phyloP scores from a whole-genome alignment of 2,888 invertebrate genomes.

The Cactoblastis cactorum region DNA sequence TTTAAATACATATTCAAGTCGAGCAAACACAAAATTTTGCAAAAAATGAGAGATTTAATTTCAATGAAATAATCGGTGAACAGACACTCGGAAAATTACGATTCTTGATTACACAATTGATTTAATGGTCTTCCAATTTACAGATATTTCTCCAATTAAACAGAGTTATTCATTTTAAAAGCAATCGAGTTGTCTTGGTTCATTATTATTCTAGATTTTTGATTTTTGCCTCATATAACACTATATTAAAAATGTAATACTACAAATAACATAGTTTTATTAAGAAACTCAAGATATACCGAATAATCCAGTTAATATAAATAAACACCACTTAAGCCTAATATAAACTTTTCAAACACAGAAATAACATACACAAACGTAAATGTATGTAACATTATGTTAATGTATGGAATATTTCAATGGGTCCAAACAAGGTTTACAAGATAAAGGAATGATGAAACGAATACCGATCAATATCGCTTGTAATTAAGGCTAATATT shows the following conservation, averaged over 20 bases:
- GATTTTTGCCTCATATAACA: background rate
- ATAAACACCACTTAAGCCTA: conserved; percentile 3
- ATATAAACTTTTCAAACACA: conserved; percentile 11
- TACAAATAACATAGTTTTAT: background rate
- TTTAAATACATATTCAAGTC: conserved; percentile 41
- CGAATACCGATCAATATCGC: conserved; percentile 65
- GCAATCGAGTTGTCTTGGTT: background rate
- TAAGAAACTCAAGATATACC: background rate
- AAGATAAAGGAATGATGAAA: conserved; percentile 55
- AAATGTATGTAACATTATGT: conserved; percentile 28
- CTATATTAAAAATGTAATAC: background rate
- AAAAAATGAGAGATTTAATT: conserved; percentile 22
- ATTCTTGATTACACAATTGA: conserved; percentile 37
- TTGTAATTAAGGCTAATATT: conserved; percentile 70
- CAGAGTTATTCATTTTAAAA: conserved; percentile 33
- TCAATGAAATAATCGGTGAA: conserved; percentile 30
- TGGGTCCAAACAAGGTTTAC: conserved; percentile 34
- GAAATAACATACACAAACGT: conserved; percentile 20
- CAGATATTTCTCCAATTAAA: conserved; percentile 54
- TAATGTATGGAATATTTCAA: conserved; percentile 38
- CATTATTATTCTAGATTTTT: background rate
- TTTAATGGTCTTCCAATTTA: conserved; percentile 55
- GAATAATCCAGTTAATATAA: background rate
- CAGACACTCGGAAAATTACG: conserved; percentile 24
- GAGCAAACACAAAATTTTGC: conserved; percentile 31